Evolutionary conservation across 2,888 invertebrate genomes (phyloP).

Genomic region (Leptogaster cylindrica): DNA sequence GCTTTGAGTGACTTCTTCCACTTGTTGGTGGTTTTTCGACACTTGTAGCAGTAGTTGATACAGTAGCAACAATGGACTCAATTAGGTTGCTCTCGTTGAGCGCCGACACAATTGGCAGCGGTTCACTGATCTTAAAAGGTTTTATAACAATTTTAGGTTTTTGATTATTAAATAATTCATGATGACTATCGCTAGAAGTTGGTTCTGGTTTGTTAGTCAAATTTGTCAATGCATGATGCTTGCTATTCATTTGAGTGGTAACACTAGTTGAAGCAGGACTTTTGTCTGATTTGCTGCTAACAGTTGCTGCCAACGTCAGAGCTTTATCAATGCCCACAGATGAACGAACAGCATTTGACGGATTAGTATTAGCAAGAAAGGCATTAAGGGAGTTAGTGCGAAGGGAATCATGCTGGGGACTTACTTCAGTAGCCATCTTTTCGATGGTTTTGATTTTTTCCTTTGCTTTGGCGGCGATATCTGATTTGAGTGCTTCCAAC

Average conservation of each 20-base stretch:
- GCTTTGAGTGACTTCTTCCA: conserved; percentile 57
- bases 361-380: conserved; percentile 57
- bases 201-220: conserved; percentile 23
- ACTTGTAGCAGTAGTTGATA: conserved; percentile 58
- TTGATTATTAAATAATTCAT: conserved; percentile 50
- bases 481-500: conserved; percentile 70
- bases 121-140: conserved; percentile 62
- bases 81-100: conserved; percentile 59
- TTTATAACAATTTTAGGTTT: conserved; percentile 62
- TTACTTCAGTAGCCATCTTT: conserved; percentile 59
- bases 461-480: conserved; percentile 74
- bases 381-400: conserved; percentile 59
- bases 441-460: conserved; percentile 67
- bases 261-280: conserved; percentile 53
- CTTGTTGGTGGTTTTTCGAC: conserved; percentile 50
- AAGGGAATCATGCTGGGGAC: conserved; percentile 47
- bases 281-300: conserved; percentile 53
- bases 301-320: conserved; percentile 24
- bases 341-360: neutral
- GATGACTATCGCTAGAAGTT: conserved; percentile 43
- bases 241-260: conserved; percentile 22
- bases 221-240: conserved; percentile 1
- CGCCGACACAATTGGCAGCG: conserved; percentile 59
- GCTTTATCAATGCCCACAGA: conserved; percentile 35
- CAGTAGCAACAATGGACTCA: conserved; percentile 60